Evolutionary conservation across 2,797 vertebrate genomes (phyloP), one percentile per base, ranked within the genome.

Genomic region (Mormyrops boulengeri): DNA sequence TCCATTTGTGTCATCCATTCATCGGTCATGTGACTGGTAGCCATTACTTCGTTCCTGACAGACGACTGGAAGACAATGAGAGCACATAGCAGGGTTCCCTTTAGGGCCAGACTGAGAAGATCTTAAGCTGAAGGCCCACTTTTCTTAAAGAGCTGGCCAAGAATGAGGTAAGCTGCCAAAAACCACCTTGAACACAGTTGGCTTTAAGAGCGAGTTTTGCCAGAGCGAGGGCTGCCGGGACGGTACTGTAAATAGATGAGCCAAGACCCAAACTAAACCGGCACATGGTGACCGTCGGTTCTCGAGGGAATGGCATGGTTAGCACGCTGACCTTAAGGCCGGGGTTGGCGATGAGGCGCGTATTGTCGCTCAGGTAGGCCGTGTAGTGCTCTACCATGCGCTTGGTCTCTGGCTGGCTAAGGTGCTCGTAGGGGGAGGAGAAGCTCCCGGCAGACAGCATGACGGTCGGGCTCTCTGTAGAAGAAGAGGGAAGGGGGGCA

Each of bases 1-100:
- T 99, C 98, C 98, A 99, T 99, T 95, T 99, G 97, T 95, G 97
- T 98, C 98, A 99, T 98, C 99, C 99, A 99, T 97, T 99, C 98
- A 97, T 99, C 98, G 93, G 98, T 99, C 96, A 99, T 98, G 93
- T 99, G 98, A 97, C 99, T 99, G 95, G 98, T 99, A 88, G 99
- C 99, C 98, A 99, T 99, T 92, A 99, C 99, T 96, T 99, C 98
- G 93, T 99, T 99, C 94, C 98, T 97, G 96, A 99, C 98, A 93
- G 98, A 99, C 90, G 99, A 99, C 99, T 99, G 95, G 90, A 93
- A 94, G 90, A 96, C 94, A 96, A 96, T 95, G 92, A 92, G 88
- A 89, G 38, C 84, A 91, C 88, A 91, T 77, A 88, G 96, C 96
- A 91, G 96, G 96, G 94, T 93, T 95, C 94, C 73, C 95, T 95